A percentile compares a stretch with the other conserved stretches of the same genome.
These are phyloP conservation scores for Tyria jacobaeae DNA, from an alignment of 2,888 invertebrate genomes.

Conservation along the genomic window DNA sequence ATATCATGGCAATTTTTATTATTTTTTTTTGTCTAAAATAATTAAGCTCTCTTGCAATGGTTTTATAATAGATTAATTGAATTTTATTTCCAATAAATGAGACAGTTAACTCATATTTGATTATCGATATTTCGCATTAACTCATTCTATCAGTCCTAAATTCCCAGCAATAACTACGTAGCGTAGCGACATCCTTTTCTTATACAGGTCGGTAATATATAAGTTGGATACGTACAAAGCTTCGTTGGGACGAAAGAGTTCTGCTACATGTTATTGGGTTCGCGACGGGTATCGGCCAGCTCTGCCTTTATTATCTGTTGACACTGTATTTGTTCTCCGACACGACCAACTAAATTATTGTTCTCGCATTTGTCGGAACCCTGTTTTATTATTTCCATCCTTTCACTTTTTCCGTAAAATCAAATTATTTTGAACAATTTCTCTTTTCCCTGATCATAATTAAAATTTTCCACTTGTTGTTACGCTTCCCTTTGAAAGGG, in stretches of 20 bases:
- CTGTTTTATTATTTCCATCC: conserved; percentile 54
- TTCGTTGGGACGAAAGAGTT: conserved; percentile 27
- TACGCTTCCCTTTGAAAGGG: conserved; percentile 32
- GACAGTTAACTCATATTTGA: conserved; percentile 51
- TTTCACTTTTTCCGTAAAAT: conserved; percentile 38
- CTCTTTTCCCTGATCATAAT: conserved; percentile 47
- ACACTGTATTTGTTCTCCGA: conserved; percentile 70
- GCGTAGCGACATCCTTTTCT: conserved; percentile 63
- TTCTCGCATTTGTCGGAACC: conserved; percentile 56
- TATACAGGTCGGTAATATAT: conserved; percentile 61
- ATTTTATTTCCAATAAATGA: conserved; percentile 42
- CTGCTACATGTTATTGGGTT: conserved; percentile 59
- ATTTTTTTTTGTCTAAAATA: too few species aligned
- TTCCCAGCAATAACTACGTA: conserved; percentile 65
- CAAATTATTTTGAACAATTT: conserved; percentile 52
- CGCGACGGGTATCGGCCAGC: conserved; percentile 60
- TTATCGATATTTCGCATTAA: conserved; percentile 58
- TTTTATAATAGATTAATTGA: conserved; percentile 19
- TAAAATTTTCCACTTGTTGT: conserved; percentile 36
- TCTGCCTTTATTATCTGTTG: conserved; percentile 72
- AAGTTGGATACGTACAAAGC: conserved; percentile 63
- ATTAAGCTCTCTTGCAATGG: too few species aligned
- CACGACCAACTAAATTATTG: conserved; percentile 68
- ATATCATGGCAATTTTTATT: too few species aligned
- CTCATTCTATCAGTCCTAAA: conserved; percentile 58